Evolutionary conservation across 2,113 vertebrate genomes (phyloP), one percentile per base, ranked within the genome.

Genomic region (Melanotaenia duboulayi): DNA sequence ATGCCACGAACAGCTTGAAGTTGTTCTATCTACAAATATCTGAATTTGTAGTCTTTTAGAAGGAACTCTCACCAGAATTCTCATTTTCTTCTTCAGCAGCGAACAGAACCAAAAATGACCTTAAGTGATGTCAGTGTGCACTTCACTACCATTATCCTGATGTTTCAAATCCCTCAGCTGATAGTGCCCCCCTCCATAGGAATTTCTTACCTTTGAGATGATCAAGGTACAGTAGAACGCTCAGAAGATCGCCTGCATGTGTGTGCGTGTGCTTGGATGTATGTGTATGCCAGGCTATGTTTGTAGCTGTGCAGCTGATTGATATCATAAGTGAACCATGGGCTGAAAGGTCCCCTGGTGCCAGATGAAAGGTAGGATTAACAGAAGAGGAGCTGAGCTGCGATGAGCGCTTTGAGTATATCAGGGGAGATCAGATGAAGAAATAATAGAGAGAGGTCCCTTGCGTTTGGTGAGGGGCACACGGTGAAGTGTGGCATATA

Each of bases 281-380:
- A 3, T 17, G 20, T 40, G 65, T 77, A 56, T 71, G 56, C 28
- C 4, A 28, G 42, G 69, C 71, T 46, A 68, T 75, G 76, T 78
- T 73, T 54, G 74, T 84, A 81, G 71, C 80, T 74, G 76, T 46
- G 77, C 81, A 73, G 46, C 82, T 89, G 91, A 92, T 89, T 89
- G 86, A 92, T 92, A 91, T 89, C 78, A 81, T 83, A 85, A 85
- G 73, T 71, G 85, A 90, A 91, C 87, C 86, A 78, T 63, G 50
- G 87, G 78, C 85, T 89, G 81, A 86, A 79, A 82, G 86, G 74
- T 88, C 87, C 80, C 89, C 32, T 72, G 62, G 82, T 56, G 20
- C 58, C 81, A 90, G 89, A 93, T 92, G 90, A 93, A 92, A 91
- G 89, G 84, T 85, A 79, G 90, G 91, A 94, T 94, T 92, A 94